Percentiles rank a stretch among this genome's conserved stretches.
phyloP scores from a whole-genome alignment of 2,797 vertebrate species.

The Stomatorhinus walkeri region DNA sequence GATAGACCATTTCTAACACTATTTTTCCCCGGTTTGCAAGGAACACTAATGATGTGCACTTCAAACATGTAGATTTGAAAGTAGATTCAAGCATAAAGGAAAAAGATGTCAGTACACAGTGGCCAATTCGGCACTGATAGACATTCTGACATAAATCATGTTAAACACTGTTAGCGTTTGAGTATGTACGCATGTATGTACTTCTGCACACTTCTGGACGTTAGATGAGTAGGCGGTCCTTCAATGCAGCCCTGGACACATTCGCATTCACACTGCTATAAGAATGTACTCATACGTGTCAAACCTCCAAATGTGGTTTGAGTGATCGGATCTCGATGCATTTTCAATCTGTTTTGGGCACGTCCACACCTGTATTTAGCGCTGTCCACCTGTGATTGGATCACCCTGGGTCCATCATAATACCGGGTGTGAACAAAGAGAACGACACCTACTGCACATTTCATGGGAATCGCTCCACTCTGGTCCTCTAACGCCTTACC shows the following conservation, averaged over 20 bases:
- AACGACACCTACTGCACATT: neutral
- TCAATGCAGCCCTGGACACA: neutral
- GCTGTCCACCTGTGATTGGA: neutral
- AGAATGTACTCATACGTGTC: neutral
- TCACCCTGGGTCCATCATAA: neutral
- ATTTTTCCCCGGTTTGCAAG: neutral
- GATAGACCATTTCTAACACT: neutral
- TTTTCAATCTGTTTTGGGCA: neutral
- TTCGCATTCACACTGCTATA: neutral
- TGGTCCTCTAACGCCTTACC: slow-evolving; percentile 53
- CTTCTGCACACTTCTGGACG: neutral
- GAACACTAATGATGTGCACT: neutral
- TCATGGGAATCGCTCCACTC: neutral
- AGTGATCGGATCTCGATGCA: neutral
- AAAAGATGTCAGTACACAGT: neutral
- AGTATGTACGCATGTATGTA: neutral
- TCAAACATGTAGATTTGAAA: neutral
- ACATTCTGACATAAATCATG: neutral
- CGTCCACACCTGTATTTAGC: neutral
- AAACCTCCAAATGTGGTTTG: neutral
- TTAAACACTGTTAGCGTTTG: neutral
- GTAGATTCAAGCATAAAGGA: neutral
- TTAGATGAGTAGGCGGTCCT: neutral
- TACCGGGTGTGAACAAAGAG: neutral
- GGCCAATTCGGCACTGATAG: neutral